Evolutionary conservation across 1,140 invertebrate genomes (phyloP).

Genomic region (Ooceraea biroi): DNA sequence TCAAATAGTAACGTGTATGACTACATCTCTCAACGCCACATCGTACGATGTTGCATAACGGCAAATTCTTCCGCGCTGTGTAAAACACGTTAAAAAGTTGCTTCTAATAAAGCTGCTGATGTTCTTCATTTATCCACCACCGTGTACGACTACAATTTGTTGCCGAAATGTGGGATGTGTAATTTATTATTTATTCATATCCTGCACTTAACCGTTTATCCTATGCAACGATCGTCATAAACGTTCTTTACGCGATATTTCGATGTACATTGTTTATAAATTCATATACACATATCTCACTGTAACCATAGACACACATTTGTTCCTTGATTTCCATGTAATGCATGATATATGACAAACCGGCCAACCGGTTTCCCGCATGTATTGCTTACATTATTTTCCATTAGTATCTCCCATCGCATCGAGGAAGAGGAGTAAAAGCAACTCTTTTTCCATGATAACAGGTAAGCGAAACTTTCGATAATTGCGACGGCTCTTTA

Average conservation of each 20-base stretch:
- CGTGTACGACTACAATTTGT: neutral
- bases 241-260: neutral
- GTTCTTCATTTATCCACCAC: neutral
- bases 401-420: constrained; percentile 34
- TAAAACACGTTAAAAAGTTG: neutral
- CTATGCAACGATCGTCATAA: neutral
- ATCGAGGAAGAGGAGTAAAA: neutral
- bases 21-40: neutral
- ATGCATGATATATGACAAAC: constrained; percentile 33
- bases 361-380: neutral
- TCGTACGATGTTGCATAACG: neutral
- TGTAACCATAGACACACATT: constrained; percentile 27
- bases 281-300: constrained; percentile 25
- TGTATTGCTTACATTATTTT: constrained; percentile 14
- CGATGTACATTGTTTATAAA: constrained; percentile 16
- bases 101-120: too few relatives aligned
- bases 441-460: constrained; percentile 20
- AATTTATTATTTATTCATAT: constrained; percentile 10
- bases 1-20: neutral
- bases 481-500: neutral
- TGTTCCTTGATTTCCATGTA: constrained; percentile 21
- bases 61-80: neutral
- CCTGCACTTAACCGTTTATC: neutral
- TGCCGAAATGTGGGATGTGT: neutral
- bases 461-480: constrained; percentile 2